These are phyloP conservation scores for Idaea aversata DNA, from an alignment of 2,888 invertebrate genomes.

Conservation along the genomic window DNA sequence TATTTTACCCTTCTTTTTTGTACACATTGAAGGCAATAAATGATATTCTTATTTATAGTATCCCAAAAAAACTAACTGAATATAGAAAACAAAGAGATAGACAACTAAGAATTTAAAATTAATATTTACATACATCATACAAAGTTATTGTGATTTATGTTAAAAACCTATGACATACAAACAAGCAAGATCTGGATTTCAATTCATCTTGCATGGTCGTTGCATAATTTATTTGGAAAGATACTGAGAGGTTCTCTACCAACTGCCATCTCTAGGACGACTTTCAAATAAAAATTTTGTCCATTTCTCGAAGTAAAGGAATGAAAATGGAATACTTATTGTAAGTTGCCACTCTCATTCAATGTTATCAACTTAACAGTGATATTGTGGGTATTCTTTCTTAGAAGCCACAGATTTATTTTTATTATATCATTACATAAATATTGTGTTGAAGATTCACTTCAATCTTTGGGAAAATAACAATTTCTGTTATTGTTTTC, in stretches of 20 bases:
- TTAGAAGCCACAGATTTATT: background rate
- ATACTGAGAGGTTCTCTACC: conserved; percentile 1
- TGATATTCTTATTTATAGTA: too few species aligned
- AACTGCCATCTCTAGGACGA: conserved; percentile 11
- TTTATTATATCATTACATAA: background rate
- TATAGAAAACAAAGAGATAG: background rate
- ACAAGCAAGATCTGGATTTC: background rate
- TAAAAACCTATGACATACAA: background rate
- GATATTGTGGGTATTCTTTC: conserved; percentile 5
- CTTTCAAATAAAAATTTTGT: conserved; percentile 15
- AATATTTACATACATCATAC: background rate
- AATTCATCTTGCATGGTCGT: conserved; percentile 17
- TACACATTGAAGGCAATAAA: too few species aligned
- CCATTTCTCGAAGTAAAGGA: conserved; percentile 12
- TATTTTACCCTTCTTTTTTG: too few species aligned
- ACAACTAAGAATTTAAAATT: background rate
- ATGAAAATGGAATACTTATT: conserved; percentile 4
- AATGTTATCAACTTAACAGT: background rate
- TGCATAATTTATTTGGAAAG: conserved; percentile 18
- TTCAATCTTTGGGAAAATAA: background rate
- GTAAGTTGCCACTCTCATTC: background rate
- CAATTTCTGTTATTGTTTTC: background rate
- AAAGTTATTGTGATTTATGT: background rate
- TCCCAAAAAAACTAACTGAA: background rate
- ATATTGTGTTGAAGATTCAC: background rate